A percentile compares a stretch with the other conserved stretches of the same genome.
Conservation (phyloP, 2,797 vertebrate genomes). For the Aythya fuligula region DNA sequence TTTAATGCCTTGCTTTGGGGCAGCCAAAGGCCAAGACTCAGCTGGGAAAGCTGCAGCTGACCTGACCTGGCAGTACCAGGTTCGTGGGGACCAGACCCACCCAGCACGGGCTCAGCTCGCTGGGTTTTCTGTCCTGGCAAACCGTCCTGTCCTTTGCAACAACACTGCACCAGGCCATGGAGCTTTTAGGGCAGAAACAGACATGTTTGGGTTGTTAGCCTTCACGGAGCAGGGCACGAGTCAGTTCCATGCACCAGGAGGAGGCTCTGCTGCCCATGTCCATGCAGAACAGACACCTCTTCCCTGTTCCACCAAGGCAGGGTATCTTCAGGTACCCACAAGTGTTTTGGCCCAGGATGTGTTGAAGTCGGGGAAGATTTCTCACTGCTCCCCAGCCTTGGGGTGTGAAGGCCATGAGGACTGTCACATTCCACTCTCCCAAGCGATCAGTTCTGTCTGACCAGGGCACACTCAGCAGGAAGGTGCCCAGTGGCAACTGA, state of each 20-base stretch:
- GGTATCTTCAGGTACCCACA: rapidly evolving
- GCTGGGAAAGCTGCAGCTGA: neutral
- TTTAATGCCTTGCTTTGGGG: neutral
- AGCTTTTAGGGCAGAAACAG: neutral
- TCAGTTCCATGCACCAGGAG: neutral
- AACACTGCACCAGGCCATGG: too few relatives aligned
- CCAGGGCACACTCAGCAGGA: neutral
- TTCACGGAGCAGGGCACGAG: neutral
- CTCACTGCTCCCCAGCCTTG: neutral
- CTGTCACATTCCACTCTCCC: neutral
- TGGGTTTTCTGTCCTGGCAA: neutral
- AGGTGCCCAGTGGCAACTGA: neutral
- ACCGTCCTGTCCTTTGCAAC: neutral
- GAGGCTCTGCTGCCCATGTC: neutral
- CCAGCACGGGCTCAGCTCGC: rapidly evolving
- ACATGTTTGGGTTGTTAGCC: too few relatives aligned
- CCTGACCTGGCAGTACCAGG: rapidly evolving
- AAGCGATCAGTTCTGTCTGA: rapidly evolving
- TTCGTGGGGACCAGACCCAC: neutral
- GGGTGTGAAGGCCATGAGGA: neutral
- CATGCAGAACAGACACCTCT: rapidly evolving
- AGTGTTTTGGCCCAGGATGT: neutral
- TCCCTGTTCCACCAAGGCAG: neutral
- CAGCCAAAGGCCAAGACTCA: neutral
- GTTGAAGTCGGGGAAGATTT: neutral